Evolutionary conservation across 2,888 invertebrate genomes (phyloP).

Genomic region (Merodon equestris): DNA sequence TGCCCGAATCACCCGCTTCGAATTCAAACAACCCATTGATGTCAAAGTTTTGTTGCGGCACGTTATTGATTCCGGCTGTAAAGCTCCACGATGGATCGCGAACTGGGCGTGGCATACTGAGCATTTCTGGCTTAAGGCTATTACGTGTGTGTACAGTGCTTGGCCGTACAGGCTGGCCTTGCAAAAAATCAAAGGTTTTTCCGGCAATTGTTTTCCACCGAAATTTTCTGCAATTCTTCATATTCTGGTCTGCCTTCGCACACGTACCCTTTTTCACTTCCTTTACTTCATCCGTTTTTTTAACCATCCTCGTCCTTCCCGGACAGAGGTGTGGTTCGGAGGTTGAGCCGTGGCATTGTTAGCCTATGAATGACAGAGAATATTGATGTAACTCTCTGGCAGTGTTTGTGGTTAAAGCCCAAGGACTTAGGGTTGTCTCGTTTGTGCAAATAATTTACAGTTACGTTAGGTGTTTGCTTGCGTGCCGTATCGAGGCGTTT

Average conservation of each 20-base stretch:
- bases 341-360: constrained; percentile 42
- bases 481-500: neutral
- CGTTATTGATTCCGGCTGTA: constrained; percentile 18
- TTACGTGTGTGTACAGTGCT: too few species aligned
- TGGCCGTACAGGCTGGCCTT: too few species aligned
- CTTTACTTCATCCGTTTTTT: too few species aligned
- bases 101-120: too few species aligned
- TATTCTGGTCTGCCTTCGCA: too few species aligned
- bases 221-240: too few species aligned
- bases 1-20: neutral
- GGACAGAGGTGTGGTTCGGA: too few species aligned
- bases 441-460: constrained; percentile 46
- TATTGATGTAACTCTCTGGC: constrained; percentile 36
- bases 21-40: constrained; percentile 24
- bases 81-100: constrained; percentile 3
- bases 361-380: constrained; percentile 31
- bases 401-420: constrained; percentile 5
- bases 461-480: constrained; percentile 15
- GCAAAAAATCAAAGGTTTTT: constrained; percentile 9
- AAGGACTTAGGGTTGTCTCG: constrained; percentile 1
- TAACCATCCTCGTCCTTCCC: too few species aligned
- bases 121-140: too few species aligned
- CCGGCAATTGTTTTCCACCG: constrained; percentile 6
- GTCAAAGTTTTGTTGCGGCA: constrained; percentile 27
- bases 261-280: too few species aligned